Evolutionary conservation across 2,888 invertebrate species (phyloP).

Genomic region (Watsonalla binaria): DNA sequence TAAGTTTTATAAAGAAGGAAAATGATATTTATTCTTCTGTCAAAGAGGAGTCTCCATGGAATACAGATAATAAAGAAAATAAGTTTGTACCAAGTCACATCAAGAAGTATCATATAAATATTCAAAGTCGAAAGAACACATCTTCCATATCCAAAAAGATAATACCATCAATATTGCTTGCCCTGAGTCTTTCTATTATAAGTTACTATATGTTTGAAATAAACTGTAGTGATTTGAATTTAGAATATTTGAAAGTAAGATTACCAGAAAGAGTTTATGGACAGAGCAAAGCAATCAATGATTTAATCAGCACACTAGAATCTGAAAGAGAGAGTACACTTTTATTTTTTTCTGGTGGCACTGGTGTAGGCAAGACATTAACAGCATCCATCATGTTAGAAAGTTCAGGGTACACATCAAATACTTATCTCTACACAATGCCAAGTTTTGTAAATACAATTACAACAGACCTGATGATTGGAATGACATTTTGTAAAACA

Average conservation of each 20-base stretch:
- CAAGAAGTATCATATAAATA: conserved; percentile 40
- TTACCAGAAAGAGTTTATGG: conserved; percentile 50
- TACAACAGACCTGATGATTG: conserved; percentile 51
- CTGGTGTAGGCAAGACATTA: conserved; percentile 69
- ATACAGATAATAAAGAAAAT: conserved; percentile 1
- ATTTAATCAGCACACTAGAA: conserved; percentile 41
- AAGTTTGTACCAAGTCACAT: conserved; percentile 10
- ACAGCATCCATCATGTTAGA: conserved; percentile 51
- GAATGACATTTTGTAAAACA: conserved; percentile 51
- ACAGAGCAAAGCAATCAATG: conserved; percentile 43
- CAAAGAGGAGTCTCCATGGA: neutral
- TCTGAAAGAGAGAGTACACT: conserved; percentile 41
- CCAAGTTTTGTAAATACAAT: conserved; percentile 51
- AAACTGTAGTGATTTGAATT: conserved; percentile 43
- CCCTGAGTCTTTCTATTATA: conserved; percentile 33
- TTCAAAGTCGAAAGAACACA: conserved; percentile 19
- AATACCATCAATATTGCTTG: conserved; percentile 17
- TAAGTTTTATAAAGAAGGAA: neutral
- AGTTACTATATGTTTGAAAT: conserved; percentile 34
- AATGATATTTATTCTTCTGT: neutral
- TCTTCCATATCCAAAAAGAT: conserved; percentile 12
- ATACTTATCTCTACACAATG: conserved; percentile 67
- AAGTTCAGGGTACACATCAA: conserved; percentile 40
- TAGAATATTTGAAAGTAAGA: conserved; percentile 26
- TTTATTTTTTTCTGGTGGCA: conserved; percentile 61